Base-by-base conservation (phyloP, 2,888 invertebrate genomes). In the Melieria omissa region DNA sequence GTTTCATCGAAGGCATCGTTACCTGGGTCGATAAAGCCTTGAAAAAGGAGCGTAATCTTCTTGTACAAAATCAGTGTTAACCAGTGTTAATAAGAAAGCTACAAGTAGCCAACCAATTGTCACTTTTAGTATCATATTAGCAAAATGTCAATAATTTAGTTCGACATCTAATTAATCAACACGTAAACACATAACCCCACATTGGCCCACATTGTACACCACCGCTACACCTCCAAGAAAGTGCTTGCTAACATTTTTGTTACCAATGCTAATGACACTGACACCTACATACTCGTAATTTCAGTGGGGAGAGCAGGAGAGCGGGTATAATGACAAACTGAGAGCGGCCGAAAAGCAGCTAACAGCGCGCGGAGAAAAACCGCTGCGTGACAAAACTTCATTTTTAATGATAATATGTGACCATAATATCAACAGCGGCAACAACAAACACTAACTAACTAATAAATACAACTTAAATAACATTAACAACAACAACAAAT, bases 301-400 rank as follows among this genome's bases (percentile, higher is more conserved):
- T 52, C 14, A 52, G n/a, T n/a, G 4, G 12, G 8, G 12, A 0
- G 49, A 49, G 49, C 12, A 49, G 12, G 14, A 5, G 42, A 41
- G 55, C 47, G 46, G 10, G 47, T 49, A 52, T 65, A 16, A 41
- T 5, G 29, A 46, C 61, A 61, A 42, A 42, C 67, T 10, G 67
- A 29, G 42, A 52, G 52, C 41, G 12, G 42, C 52, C 46, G 46
- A 44, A 14, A 5, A n/a, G 58, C 46, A 44, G 41, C n/a, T 44
- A n/a, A 10, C 16, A n/a, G 65, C n/a, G 62, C 55, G 65, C 41
- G 58, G n/a, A 16, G 16, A 41, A 74, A 74, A 65, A 67, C 63
- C 73, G 80, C 84, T 84, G 83, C 83, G 83, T 84, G 84, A 84
- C 83, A 84, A 82, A 80, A 81, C 79, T 81, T 82, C 81, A 84